Evolutionary conservation across 2,797 vertebrate species (phyloP), one percentile per base, ranked within the genome.

Genomic region (Chelon labrosus): DNA sequence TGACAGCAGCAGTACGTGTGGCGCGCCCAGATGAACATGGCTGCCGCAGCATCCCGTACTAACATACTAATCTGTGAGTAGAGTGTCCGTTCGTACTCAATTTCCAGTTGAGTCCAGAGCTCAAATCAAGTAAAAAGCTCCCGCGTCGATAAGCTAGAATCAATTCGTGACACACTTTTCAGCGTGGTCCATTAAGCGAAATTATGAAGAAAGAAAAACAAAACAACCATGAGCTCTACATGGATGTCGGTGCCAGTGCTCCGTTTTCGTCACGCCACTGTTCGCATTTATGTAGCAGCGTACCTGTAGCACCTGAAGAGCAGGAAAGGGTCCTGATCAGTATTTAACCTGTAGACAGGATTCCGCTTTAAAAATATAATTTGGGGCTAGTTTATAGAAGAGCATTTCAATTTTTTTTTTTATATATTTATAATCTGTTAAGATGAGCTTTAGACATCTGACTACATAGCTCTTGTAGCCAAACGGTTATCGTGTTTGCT

Each of bases 1-100:
- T 76, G 76, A 85, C 64, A 44, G 65, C 77, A 65, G 65, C 70
- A 70, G 56, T 79, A 77, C 71, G 65, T 75, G 42, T 74, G 63
- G 80, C 64, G 77, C 57, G 27, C 57, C 44, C 49, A 75, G 65
- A 61, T 61, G 22, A 74, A 75, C 81, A 63, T 53, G 57, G 73
- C 77, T 55, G 70, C 77, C 75, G 76, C 72, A 39, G 65, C 68
- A 73, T 87, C 65, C 31, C 44, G 57, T 86, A 87, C 76, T 91
- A 89, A 90, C 73, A 6, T 85, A 81, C 79, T 84, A 82, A 90
- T 64, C 39, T 71, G 68, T 74, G 62, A 67, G 69, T 64, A 56
- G 37, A 35, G 35, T 70, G 63, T 76, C 60, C 66, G 69, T 86
- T 41, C 75, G 56, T 37, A 51, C 37, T 56, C n/a, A 20, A 63